These are phyloP conservation scores for Phymastichus coffea DNA, from an alignment of 1,140 invertebrate species.

Conservation along the genomic window DNA sequence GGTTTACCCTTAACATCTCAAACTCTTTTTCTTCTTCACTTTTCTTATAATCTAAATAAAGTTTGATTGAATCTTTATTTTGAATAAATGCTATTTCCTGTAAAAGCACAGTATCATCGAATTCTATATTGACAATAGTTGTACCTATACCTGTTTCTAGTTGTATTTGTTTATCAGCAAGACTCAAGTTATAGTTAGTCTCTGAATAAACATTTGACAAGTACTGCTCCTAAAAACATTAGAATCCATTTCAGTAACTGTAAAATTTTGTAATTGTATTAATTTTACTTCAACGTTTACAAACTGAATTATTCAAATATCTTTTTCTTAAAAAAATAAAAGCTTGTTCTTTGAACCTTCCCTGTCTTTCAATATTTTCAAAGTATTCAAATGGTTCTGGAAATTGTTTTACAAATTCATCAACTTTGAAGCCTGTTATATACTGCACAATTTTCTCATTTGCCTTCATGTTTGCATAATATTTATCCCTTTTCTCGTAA, in stretches of 20 bases:
- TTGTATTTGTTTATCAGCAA: constrained; percentile 38
- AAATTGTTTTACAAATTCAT: constrained; percentile 60
- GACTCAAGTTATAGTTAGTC: constrained; percentile 38
- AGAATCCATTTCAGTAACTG: neutral
- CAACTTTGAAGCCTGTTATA: constrained; percentile 52
- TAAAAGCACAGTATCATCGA: constrained; percentile 48
- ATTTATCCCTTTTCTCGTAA: constrained; percentile 41
- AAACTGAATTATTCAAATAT: constrained; percentile 27
- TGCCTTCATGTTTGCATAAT: constrained; percentile 44
- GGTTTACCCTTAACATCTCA: constrained; percentile 39
- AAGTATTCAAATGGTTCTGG: constrained; percentile 60
- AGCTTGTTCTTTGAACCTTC: constrained; percentile 35
- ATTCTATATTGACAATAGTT: constrained; percentile 20
- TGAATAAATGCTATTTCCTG: constrained; percentile 58
- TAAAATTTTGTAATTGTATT: neutral
- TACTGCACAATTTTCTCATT: constrained; percentile 48
- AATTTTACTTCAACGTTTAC: neutral
- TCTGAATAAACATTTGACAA: constrained; percentile 27
- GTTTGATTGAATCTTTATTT: constrained; percentile 52
- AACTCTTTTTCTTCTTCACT: constrained; percentile 42
- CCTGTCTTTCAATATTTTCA: constrained; percentile 46
- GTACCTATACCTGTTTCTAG: constrained; percentile 2
- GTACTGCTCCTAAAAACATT: constrained; percentile 27
- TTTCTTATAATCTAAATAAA: constrained; percentile 43
- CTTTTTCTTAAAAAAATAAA: constrained; percentile 47